Conservation (phyloP, 2,113 vertebrate species). For the Rhombomys opimus region DNA sequence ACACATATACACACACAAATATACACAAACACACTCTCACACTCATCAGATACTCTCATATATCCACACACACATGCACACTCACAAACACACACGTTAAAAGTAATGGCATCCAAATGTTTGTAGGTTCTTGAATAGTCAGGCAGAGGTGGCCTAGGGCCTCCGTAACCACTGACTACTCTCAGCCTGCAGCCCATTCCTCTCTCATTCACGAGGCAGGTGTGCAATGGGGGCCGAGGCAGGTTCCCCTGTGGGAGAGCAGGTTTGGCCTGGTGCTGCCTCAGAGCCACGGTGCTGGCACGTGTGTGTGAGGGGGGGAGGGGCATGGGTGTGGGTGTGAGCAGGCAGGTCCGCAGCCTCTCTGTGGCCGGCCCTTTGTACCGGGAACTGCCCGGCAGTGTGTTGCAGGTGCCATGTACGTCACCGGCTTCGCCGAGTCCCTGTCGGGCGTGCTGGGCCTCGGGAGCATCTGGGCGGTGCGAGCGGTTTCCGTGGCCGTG, state of each 20-base stretch:
- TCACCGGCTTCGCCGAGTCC: conserved; percentile 97
- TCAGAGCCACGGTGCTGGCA: not conserved
- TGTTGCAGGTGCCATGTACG: conserved; percentile 98
- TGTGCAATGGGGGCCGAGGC: not conserved
- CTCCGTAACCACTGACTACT: not conserved
- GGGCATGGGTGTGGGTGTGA: not conserved
- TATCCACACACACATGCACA: not conserved
- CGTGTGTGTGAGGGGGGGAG: rapidly evolving
- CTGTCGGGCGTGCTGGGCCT: conserved; percentile 92
- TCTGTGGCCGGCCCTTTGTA: not conserved
- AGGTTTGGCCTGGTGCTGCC: not conserved
- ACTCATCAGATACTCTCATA: not conserved
- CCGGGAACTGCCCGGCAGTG: conserved; percentile 87
- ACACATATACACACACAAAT: not conserved
- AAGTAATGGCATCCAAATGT: not conserved
- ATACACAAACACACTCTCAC: not conserved
- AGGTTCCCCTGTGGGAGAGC: not conserved
- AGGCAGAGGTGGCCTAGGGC: not conserved
- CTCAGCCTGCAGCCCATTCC: not conserved
- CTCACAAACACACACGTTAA: not conserved
- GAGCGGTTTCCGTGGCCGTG: conserved; percentile 91
- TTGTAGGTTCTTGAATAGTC: not conserved
- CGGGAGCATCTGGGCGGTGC: conserved; percentile 92
- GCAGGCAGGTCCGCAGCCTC: rapidly evolving
- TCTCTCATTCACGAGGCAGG: not conserved